phyloP scores from a whole-genome alignment of 2,888 invertebrate genomes.

The Callyntrura sp. region DNA sequence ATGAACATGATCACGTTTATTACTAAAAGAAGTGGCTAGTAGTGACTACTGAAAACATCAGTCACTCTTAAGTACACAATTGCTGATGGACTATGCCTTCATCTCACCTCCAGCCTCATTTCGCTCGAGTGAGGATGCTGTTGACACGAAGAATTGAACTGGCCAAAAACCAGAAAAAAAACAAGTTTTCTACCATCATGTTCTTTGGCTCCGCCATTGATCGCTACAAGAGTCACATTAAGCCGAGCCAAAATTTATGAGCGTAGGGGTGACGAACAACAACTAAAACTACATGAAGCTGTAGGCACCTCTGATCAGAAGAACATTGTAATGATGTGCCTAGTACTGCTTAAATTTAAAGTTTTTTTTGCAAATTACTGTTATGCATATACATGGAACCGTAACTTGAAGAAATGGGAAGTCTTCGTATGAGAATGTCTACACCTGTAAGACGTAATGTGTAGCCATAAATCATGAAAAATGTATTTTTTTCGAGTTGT shows the following conservation, averaged over 20 bases:
- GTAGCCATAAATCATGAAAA: constrained; percentile 56
- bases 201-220: constrained; percentile 22
- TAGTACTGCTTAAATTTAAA: background rate
- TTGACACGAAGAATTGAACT: constrained; percentile 45
- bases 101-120: background rate
- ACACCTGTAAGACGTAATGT: constrained; percentile 60
- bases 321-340: background rate
- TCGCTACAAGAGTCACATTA: constrained; percentile 10
- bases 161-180: constrained; percentile 67
- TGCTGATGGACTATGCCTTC: constrained; percentile 4
- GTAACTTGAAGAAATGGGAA: background rate
- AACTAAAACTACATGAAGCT: too few relatives aligned
- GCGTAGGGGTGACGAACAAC: background rate
- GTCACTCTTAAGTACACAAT: constrained; percentile 56
- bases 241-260: background rate
- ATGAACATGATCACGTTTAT: background rate
- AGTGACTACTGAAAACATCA: constrained; percentile 60
- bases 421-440: constrained; percentile 22
- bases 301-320: too few relatives aligned
- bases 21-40: background rate
- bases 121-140: constrained; percentile 41
- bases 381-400: constrained; percentile 25
- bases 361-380: background rate
- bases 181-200: constrained; percentile 66
- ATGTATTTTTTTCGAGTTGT: background rate